A percentile compares a stretch with the other conserved stretches of the same genome.
Evolutionary conservation across 2,113 vertebrate genomes (phyloP).

Genomic region (Macaca mulatta): DNA sequence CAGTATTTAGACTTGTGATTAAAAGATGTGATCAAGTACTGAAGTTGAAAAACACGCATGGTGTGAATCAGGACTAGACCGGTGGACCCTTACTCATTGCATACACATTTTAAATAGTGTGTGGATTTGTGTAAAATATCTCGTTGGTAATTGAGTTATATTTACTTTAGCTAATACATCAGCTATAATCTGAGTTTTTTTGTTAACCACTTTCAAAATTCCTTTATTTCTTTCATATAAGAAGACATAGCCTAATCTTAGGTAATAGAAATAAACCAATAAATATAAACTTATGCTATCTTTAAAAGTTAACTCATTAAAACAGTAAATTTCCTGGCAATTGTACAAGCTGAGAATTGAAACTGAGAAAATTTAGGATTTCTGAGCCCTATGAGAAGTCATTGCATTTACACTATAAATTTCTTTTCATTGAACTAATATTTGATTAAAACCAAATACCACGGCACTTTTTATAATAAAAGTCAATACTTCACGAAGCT

Average conservation of each 20-base stretch:
- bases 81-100: not conserved
- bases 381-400: not conserved
- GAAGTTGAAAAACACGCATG: not conserved
- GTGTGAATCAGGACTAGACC: not conserved
- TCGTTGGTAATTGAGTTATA: not conserved
- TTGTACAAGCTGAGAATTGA: not conserved
- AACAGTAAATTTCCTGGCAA: not conserved
- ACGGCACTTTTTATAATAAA: not conserved
- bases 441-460: not conserved
- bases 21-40: not conserved
- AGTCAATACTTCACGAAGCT: not conserved
- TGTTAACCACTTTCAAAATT: not conserved
- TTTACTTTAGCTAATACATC: not conserved
- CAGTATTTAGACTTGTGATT: not conserved
- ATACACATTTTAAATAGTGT: not conserved
- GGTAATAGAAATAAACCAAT: not conserved
- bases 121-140: not conserved
- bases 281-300: not conserved
- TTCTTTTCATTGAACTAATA: not conserved
- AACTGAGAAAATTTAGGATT: not conserved
- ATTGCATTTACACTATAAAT: not conserved
- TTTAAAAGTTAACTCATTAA: not conserved
- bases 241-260: not conserved
- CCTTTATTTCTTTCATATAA: not conserved
- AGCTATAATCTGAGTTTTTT: not conserved